Evolutionary conservation across 2,113 vertebrate species (phyloP).

Genomic region (Stegostoma tigrinum): DNA sequence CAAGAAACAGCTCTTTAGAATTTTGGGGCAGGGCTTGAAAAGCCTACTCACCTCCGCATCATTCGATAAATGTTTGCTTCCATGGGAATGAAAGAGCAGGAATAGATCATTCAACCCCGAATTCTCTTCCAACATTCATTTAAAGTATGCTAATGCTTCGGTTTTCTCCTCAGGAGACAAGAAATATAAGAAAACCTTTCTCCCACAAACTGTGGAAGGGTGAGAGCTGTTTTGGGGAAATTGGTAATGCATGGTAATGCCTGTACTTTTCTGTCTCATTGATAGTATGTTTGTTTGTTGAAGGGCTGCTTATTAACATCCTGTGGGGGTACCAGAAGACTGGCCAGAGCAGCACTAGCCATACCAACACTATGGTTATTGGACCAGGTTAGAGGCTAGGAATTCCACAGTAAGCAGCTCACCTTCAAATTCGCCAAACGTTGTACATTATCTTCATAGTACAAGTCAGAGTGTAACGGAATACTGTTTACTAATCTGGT

Average conservation of each 20-base stretch:
- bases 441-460: no score
- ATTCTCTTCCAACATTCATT: not conserved
- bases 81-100: not conserved
- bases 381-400: no score
- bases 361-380: no score
- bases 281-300: no score
- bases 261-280: not conserved
- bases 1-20: not conserved
- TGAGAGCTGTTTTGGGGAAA: not conserved
- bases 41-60: not conserved
- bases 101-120: not conserved
- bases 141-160: not conserved
- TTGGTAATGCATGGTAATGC: not conserved
- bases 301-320: no score
- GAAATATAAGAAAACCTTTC: not conserved
- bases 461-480: no score
- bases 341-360: no score
- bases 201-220: not conserved
- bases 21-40: no score
- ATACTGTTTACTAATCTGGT: no score
- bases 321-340: no score
- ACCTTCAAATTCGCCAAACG: no score
- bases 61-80: not conserved
- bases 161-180: not conserved
- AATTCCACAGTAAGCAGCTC: no score